These are phyloP conservation scores for Rattus rattus DNA, from an alignment of 2,113 vertebrate species.

Conservation along the genomic window DNA sequence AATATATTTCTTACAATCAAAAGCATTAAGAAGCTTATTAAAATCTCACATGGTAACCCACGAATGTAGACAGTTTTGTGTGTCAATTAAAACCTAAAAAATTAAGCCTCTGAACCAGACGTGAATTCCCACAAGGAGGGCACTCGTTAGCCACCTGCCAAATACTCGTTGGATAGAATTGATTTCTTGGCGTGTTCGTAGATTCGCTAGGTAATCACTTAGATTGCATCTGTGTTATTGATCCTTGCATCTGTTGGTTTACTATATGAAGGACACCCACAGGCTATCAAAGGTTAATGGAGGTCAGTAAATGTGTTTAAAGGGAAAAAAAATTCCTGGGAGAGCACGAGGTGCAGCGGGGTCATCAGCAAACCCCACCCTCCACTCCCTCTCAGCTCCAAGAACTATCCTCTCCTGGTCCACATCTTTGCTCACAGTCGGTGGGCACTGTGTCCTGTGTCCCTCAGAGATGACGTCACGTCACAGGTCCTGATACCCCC, in stretches of 20 bases:
- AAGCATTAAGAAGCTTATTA: neutral
- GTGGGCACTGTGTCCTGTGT: rapidly evolving
- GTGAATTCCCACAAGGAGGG: neutral
- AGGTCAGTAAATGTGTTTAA: neutral
- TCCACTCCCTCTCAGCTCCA: neutral
- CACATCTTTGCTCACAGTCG: neutral
- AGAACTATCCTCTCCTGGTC: neutral
- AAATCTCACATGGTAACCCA: neutral
- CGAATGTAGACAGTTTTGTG: neutral
- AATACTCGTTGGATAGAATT: constrained; percentile 56
- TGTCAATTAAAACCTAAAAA: neutral
- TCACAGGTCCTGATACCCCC: too few relatives aligned
- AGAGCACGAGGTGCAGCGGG: neutral
- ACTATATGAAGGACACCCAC: neutral
- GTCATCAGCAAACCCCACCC: neutral
- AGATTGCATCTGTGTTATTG: neutral
- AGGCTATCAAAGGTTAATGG: constrained; percentile 18
- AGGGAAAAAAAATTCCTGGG: neutral
- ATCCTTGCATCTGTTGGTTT: neutral
- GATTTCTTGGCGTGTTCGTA: neutral
- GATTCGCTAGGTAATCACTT: constrained; percentile 41
- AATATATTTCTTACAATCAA: constrained; percentile 7
- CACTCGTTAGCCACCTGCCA: constrained; percentile 4
- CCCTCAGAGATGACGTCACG: rapidly evolving
- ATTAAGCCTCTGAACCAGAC: neutral